Base-by-base conservation (phyloP, 2,888 invertebrate species). In the Toxonevra muliebris region DNA sequence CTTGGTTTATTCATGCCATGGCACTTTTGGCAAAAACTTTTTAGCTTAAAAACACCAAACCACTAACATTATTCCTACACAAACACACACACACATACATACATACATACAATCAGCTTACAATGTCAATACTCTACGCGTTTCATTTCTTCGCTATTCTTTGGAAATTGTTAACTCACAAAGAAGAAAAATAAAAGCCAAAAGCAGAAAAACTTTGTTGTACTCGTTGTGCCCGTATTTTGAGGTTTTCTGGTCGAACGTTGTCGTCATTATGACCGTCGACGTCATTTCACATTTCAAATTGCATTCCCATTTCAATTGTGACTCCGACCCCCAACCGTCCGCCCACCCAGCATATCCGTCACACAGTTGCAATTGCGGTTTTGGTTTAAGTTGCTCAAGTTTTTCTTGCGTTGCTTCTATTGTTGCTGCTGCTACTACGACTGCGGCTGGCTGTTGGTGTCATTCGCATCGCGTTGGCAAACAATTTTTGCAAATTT, bases 21-120 rank as follows among this genome's bases (percentile, higher is more conserved):
- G 7, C 30, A 30, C 7, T 30, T 30, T 30, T 30, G 30, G 30
- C 30, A 30, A 30, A 30, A 30, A n/a, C 3, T 30, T 30, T 30
- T 30, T 30, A 30, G 30, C 30, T 30, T 30, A 30, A 30, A 30
- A 30, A 30, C 30, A 30, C 30, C 30, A 30, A 30, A 30, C 30
- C 30, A 30, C 30, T 30, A 7, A 30, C 30, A 30, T 30, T 30
- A 30, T 30, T 30, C 30, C 3, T 30, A 30, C 7, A 30, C 30
- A n/a, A n/a, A 30, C 30, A 30, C 30, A 30, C 30, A 7, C 30
- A 7, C 30, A 30, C 7, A 30, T 7, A 4, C 30, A 2, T 15
- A 20, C 59, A 48, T 40, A 43, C 65, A 59, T 58, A 65, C 58
- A 65, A 65, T 65, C 65, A 59, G 59, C 65, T 65, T 65, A 65